Evolutionary conservation across 2,888 invertebrate genomes (phyloP).

Genomic region (Scaptomyza flava): DNA sequence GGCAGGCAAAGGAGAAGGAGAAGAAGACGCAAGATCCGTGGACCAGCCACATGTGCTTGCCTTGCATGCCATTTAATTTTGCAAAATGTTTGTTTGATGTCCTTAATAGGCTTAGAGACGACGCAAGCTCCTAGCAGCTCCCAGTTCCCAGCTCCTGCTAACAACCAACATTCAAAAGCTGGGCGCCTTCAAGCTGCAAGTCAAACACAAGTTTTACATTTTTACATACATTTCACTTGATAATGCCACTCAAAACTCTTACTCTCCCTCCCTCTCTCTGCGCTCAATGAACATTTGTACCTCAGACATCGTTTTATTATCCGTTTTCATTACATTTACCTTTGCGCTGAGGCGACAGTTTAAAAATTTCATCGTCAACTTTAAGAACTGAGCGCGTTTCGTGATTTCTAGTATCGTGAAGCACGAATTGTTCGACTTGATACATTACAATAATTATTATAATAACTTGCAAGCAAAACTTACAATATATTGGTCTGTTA

Average conservation of each 20-base stretch:
- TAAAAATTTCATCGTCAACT: constrained; percentile 42
- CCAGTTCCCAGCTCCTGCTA: constrained; percentile 11
- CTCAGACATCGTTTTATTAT: constrained; percentile 41
- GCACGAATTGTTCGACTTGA: no score
- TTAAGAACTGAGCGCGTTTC: background rate
- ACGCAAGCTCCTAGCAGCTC: background rate
- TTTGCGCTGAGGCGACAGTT: constrained; percentile 43
- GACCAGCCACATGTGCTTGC: constrained; percentile 71
- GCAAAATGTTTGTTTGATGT: constrained; percentile 80
- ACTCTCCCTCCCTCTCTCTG: constrained; percentile 1
- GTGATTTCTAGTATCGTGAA: background rate
- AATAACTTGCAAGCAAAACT: no score
- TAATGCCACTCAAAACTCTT: constrained; percentile 45
- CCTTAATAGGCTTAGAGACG: constrained; percentile 77
- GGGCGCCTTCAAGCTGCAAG: constrained; percentile 61
- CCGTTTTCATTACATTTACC: constrained; percentile 63
- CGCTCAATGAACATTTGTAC: constrained; percentile 16
- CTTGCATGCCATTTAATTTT: constrained; percentile 80
- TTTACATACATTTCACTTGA: constrained; percentile 70
- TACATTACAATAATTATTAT: background rate
- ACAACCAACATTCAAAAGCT: constrained; percentile 63
- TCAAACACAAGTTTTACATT: constrained; percentile 70
- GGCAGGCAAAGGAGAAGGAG: constrained; percentile 2
- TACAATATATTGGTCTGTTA: no score
- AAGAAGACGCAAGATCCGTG: background rate